Percentiles rank a stretch among this genome's conserved stretches.
Conservation (phyloP, 1,140 invertebrate species). For the Fopius arisanus region DNA sequence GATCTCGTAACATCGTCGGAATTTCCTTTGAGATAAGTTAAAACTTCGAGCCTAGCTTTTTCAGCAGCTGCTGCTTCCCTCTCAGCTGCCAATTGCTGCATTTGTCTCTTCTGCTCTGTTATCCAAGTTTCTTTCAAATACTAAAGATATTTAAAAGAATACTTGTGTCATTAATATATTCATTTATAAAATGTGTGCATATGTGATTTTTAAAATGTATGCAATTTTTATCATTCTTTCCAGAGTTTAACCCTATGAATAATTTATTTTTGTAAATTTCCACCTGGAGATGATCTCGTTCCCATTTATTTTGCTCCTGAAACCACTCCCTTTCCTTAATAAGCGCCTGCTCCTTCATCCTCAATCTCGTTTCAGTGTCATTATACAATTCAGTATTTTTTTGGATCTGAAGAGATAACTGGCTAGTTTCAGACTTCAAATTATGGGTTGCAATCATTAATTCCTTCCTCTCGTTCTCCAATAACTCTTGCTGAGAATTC, state of each 20-base stretch:
- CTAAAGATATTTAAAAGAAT: conserved; percentile 33
- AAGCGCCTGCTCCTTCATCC: conserved; percentile 45
- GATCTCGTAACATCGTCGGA: conserved; percentile 47
- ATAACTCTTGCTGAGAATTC: conserved; percentile 44
- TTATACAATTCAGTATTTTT: conserved; percentile 45
- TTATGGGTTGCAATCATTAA: conserved; percentile 46
- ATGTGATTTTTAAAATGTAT: too few relatives aligned
- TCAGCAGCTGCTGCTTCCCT: conserved; percentile 48
- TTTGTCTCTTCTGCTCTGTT: conserved; percentile 53
- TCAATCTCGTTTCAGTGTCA: conserved; percentile 47
- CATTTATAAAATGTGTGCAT: too few relatives aligned
- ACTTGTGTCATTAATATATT: background rate
- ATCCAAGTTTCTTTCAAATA: conserved; percentile 52
- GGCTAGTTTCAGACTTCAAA: conserved; percentile 41
- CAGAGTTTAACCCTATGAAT: conserved; percentile 11
- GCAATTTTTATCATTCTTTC: too few relatives aligned
- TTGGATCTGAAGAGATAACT: conserved; percentile 47
- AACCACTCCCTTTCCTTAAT: conserved; percentile 54
- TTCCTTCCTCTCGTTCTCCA: conserved; percentile 47
- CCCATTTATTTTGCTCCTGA: conserved; percentile 55
- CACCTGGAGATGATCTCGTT: conserved; percentile 53
- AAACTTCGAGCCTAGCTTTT: conserved; percentile 50
- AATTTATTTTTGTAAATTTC: conserved; percentile 14
- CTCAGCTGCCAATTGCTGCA: conserved; percentile 48
- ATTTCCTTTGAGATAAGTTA: conserved; percentile 47